A percentile compares a stretch with the other conserved stretches of the same genome.
phyloP scores from a whole-genome alignment of 2,797 vertebrate genomes.

The Characodon lateralis region DNA sequence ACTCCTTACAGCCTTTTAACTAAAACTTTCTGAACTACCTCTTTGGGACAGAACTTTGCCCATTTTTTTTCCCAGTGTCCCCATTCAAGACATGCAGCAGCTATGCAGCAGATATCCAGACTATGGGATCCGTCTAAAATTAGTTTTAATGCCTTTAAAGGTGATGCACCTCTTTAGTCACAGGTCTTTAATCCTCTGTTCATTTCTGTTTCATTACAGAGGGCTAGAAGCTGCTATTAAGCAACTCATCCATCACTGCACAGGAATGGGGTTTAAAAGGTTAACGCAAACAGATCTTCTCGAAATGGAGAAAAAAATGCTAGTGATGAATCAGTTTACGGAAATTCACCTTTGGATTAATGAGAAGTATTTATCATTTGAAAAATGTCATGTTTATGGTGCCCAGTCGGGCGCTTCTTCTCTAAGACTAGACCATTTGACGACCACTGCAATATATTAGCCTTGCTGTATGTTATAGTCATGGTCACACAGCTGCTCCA shows the following conservation, averaged over 20 bases:
- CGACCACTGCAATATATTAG: slow-evolving; percentile 50
- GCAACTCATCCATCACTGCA: slow-evolving; percentile 79
- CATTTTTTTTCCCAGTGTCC: slow-evolving; percentile 35
- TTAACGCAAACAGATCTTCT: slow-evolving; percentile 80
- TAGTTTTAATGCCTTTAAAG: slow-evolving; percentile 50
- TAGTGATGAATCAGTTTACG: slow-evolving; percentile 72
- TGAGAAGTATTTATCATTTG: slow-evolving; percentile 78
- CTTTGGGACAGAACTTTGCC: slow-evolving; percentile 38
- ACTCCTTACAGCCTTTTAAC: neutral
- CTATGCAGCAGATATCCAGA: slow-evolving; percentile 18
- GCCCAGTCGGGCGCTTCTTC: slow-evolving; percentile 37
- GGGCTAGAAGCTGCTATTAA: slow-evolving; percentile 73
- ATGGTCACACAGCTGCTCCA: neutral
- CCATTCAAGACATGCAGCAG: slow-evolving; percentile 8
- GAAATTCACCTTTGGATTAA: slow-evolving; percentile 80
- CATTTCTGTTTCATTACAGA: slow-evolving; percentile 80
- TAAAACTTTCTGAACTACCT: neutral
- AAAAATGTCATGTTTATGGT: slow-evolving; percentile 39
- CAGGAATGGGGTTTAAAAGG: slow-evolving; percentile 77
- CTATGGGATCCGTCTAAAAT: slow-evolving; percentile 37
- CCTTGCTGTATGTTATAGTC: slow-evolving; percentile 39
- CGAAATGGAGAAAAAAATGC: slow-evolving; percentile 64
- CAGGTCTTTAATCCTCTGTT: slow-evolving; percentile 68
- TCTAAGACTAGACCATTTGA: slow-evolving; percentile 39
- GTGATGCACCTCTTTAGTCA: slow-evolving; percentile 60